Conservation (phyloP, 2,797 vertebrate species). For the Amblyopsis hoosieri region DNA sequence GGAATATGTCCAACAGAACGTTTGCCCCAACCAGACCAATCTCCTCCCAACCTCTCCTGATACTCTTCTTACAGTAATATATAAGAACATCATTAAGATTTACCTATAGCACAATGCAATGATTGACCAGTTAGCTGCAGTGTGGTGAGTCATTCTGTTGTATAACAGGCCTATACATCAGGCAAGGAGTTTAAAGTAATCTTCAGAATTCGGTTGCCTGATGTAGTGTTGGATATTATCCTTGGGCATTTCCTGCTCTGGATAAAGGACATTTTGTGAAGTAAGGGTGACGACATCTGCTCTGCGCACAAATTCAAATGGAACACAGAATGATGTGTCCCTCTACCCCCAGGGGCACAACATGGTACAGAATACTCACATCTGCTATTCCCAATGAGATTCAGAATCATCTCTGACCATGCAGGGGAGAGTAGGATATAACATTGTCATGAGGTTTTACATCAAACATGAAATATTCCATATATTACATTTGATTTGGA, state of each 20-base stretch:
- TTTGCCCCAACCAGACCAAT: constrained; percentile 20
- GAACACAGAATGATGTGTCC: constrained; percentile 53
- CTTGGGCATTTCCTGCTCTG: constrained; percentile 60
- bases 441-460: too few species aligned
- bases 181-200: constrained; percentile 57
- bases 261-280: constrained; percentile 68
- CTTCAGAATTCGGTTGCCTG: constrained; percentile 48
- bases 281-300: constrained; percentile 58
- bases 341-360: constrained; percentile 32
- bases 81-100: constrained; percentile 22
- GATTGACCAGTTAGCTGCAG: constrained; percentile 59
- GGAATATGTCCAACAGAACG: constrained; percentile 39
- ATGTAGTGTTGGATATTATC: constrained; percentile 42
- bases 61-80: constrained; percentile 1
- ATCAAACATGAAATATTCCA: too few species aligned
- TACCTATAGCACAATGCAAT: constrained; percentile 36
- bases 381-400: constrained; percentile 39
- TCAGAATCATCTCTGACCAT: neutral
- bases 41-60: neutral
- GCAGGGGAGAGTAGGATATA: too few species aligned
- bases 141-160: constrained; percentile 48
- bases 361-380: constrained; percentile 62
- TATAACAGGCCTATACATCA: constrained; percentile 44
- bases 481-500: constrained; percentile 9
- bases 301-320: constrained; percentile 36